Conservation (phyloP, 2,113 vertebrate species). For the Cyanistes caeruleus region DNA sequence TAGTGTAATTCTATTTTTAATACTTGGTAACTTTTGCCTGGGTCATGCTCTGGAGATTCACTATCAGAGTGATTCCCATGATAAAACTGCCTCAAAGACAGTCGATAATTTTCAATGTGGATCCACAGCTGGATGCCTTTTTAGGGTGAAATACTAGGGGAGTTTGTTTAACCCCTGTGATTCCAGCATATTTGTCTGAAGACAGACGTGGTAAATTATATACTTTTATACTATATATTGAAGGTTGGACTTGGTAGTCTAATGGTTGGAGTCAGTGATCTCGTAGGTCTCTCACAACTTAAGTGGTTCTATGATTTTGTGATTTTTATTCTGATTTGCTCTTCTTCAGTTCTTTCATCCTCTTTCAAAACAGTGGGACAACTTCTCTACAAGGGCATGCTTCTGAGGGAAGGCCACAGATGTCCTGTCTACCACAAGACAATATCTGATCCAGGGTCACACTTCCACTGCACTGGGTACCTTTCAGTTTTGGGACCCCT, state of each 20-base stretch:
- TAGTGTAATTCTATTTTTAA: constrained; percentile 25
- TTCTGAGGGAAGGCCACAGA: background rate
- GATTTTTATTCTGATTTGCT: background rate
- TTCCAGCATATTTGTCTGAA: background rate
- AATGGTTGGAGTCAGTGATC: accelerated
- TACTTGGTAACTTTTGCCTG: background rate
- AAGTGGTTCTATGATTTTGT: background rate
- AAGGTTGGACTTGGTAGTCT: background rate
- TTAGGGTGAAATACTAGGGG: background rate
- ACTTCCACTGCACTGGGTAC: background rate
- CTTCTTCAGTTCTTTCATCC: background rate
- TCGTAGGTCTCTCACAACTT: background rate
- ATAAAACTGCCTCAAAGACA: background rate
- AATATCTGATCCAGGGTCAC: background rate
- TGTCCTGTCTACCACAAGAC: background rate
- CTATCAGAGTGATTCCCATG: background rate
- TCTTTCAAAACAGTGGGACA: background rate
- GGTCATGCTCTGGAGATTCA: background rate
- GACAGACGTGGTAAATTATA: background rate
- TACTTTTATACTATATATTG: background rate
- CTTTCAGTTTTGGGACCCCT: background rate
- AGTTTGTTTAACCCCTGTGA: background rate
- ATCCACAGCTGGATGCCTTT: background rate
- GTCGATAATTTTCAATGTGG: background rate
- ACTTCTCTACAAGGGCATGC: background rate